Conservation (phyloP, 2,888 invertebrate genomes). For the Agrotis segetum region DNA sequence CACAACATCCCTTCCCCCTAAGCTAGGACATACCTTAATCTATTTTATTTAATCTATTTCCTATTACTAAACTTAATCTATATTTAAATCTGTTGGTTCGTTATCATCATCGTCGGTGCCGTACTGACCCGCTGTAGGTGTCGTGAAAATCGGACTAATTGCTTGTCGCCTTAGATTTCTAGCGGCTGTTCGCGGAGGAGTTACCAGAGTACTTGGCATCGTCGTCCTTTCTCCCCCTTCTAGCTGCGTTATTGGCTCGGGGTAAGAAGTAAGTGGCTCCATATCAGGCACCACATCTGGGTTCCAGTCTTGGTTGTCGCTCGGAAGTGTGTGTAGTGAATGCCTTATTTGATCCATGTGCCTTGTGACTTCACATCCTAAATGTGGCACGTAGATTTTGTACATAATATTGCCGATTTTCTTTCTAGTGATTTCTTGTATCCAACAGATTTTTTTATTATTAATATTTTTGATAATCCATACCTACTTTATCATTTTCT, state of each 20-base stretch:
- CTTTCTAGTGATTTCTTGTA: not conserved
- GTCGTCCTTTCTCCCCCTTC: not conserved
- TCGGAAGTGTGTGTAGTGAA: not conserved
- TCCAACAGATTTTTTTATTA: slow-evolving; percentile 17
- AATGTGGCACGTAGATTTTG: slow-evolving; percentile 11
- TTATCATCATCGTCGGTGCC: slow-evolving; percentile 1
- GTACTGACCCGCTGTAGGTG: not conserved
- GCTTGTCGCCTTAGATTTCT: not conserved
- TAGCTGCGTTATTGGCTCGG: not conserved
- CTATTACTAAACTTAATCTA: no score
- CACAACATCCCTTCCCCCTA: no score
- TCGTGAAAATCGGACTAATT: slow-evolving; percentile 19
- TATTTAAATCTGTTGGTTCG: not conserved
- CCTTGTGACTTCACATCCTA: slow-evolving; percentile 14
- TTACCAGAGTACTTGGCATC: not conserved
- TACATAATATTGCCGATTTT: slow-evolving; percentile 19
- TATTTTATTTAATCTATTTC: no score
- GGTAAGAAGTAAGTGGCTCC: slow-evolving; percentile 1
- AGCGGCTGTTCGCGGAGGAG: not conserved
- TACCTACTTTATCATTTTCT: slow-evolving; percentile 16
- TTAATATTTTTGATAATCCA: slow-evolving; percentile 18
- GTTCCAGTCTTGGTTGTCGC: slow-evolving; percentile 14
- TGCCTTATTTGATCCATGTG: slow-evolving; percentile 29
- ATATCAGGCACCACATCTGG: slow-evolving; percentile 18
- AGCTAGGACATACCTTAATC: no score